These are phyloP conservation scores for Lasioglossum morio DNA, from an alignment of 2,888 invertebrate species.

Conservation along the genomic window DNA sequence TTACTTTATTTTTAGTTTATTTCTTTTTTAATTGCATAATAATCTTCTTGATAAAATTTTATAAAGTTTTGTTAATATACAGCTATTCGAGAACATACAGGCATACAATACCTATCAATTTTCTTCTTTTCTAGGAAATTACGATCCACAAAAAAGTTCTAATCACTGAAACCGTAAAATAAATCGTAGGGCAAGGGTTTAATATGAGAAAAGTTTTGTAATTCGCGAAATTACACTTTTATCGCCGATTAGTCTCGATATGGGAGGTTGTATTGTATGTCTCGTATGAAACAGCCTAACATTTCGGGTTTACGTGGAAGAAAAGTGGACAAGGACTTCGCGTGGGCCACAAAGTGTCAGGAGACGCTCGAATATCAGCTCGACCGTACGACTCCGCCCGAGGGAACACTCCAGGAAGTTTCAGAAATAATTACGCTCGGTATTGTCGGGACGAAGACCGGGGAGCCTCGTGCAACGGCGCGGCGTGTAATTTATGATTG, in stretches of 20 bases:
- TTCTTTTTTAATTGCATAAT: too few relatives aligned
- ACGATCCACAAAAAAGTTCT: too few relatives aligned
- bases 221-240: not conserved
- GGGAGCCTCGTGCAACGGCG: constrained; percentile 9
- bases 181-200: too few relatives aligned
- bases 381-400: not conserved
- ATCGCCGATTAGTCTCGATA: not conserved
- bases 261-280: not conserved
- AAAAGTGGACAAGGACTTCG: not conserved
- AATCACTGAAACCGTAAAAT: too few relatives aligned
- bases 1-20: too few relatives aligned
- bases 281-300: not conserved
- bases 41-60: too few relatives aligned
- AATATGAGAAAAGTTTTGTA: not conserved
- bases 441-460: constrained; percentile 17
- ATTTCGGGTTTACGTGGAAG: not conserved
- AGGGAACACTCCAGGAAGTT: constrained; percentile 24
- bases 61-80: too few relatives aligned
- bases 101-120: too few relatives aligned
- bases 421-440: constrained; percentile 31
- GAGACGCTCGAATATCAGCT: not conserved
- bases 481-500: constrained; percentile 51
- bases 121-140: too few relatives aligned
- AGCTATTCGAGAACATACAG: too few relatives aligned
- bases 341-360: not conserved